Percentiles rank a stretch among this genome's conserved stretches.
phyloP scores from a whole-genome alignment of 2,797 vertebrate species.

The Catharus ustulatus region DNA sequence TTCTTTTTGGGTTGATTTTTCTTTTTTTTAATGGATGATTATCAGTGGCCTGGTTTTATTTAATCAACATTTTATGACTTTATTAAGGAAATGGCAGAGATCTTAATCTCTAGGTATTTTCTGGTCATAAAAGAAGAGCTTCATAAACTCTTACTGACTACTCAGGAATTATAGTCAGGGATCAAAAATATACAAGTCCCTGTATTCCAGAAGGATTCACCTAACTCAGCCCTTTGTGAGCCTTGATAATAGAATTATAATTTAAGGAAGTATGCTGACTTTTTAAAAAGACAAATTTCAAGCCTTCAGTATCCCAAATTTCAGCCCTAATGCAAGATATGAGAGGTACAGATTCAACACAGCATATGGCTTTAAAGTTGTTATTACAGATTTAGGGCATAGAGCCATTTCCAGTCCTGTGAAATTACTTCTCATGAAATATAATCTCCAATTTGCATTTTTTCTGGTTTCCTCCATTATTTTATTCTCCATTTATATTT shows the following conservation, averaged over 20 bases:
- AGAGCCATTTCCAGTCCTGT: not conserved
- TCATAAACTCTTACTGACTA: not conserved
- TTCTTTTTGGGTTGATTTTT: not conserved
- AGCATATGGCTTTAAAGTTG: not conserved
- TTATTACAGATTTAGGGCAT: constrained; percentile 18
- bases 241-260: not conserved
- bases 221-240: not conserved
- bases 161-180: not conserved
- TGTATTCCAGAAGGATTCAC: not conserved
- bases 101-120: not conserved
- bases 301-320: not conserved
- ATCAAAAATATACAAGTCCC: not conserved
- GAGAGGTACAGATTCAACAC: not conserved
- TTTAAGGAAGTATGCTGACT: not conserved
- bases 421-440: constrained; percentile 40
- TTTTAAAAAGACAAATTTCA: not conserved
- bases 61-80: not conserved
- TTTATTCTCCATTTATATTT: constrained; percentile 49
- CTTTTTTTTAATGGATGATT: not conserved
- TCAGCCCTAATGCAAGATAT: not conserved
- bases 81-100: not conserved
- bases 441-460: constrained; percentile 36
- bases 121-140: not conserved
- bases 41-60: not conserved
- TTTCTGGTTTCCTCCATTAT: not conserved